phyloP scores from a whole-genome alignment of 2,113 vertebrate species.

The Sinocyclocheilus grahami region DNA sequence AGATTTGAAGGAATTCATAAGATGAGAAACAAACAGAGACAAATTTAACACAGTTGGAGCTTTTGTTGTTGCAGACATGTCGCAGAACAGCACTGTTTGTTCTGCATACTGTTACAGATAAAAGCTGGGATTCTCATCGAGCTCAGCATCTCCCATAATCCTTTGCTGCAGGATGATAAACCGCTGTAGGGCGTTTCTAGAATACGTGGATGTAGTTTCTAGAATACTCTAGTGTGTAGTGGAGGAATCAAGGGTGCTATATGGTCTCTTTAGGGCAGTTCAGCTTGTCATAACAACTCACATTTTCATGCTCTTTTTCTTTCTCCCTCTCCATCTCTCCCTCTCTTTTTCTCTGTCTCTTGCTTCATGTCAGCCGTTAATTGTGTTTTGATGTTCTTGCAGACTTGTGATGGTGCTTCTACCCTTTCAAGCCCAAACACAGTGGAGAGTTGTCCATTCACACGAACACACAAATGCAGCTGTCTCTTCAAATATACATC shows the following conservation, averaged over 20 bases:
- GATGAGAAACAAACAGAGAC: not conserved
- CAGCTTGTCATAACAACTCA: slow-evolving; percentile 53
- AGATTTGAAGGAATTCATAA: slow-evolving; percentile 13
- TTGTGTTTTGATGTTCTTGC: slow-evolving; percentile 95
- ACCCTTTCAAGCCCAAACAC: slow-evolving; percentile 87
- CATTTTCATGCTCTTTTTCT: slow-evolving; percentile 40
- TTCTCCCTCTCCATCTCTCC: slow-evolving; percentile 43
- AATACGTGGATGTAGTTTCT: not conserved
- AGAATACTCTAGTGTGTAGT: slow-evolving; percentile 10
- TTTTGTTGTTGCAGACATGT: not conserved
- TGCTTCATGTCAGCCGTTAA: slow-evolving; percentile 85
- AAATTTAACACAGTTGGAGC: slow-evolving; percentile 11
- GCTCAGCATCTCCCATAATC: slow-evolving; percentile 26
- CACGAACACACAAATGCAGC: slow-evolving; percentile 11
- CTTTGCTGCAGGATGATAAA: slow-evolving; percentile 16
- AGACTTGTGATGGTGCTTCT: slow-evolving; percentile 83
- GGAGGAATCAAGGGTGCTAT: slow-evolving; percentile 7
- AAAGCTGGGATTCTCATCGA: slow-evolving; percentile 8
- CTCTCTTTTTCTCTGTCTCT: slow-evolving; percentile 75
- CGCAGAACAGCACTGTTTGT: not conserved
- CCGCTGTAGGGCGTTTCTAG: slow-evolving; percentile 23
- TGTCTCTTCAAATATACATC: slow-evolving; percentile 36
- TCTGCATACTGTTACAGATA: not conserved
- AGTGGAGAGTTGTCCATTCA: slow-evolving; percentile 86
- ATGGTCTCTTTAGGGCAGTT: slow-evolving; percentile 50